A percentile compares a stretch with the other conserved stretches of the same genome.
phyloP scores from a whole-genome alignment of 2,113 vertebrate genomes.

The Lontra canadensis region DNA sequence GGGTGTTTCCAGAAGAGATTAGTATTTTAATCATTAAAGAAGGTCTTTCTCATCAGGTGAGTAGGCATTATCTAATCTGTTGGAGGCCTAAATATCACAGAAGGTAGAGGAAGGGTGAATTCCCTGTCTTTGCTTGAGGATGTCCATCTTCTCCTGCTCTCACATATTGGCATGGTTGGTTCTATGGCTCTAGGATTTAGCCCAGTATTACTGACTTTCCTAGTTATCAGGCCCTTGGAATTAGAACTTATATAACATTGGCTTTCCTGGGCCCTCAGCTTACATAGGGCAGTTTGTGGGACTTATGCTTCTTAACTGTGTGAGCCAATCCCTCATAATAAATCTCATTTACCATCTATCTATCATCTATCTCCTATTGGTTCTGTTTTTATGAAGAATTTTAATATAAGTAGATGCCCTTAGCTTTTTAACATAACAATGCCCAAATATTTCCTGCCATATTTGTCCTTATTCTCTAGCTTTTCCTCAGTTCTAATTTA shows the following conservation, averaged over 20 bases:
- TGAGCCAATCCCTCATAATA: neutral
- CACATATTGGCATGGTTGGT: neutral
- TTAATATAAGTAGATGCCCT: neutral
- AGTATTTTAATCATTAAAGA: neutral
- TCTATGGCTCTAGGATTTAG: neutral
- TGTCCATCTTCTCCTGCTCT: neutral
- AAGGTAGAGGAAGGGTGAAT: neutral
- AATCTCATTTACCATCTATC: neutral
- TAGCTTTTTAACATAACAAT: neutral
- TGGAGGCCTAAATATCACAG: neutral
- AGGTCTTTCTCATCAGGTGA: neutral
- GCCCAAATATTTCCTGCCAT: neutral
- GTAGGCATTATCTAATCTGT: neutral
- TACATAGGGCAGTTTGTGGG: neutral
- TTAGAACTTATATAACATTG: neutral
- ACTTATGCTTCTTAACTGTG: neutral
- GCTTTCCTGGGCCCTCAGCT: neutral
- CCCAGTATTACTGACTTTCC: neutral
- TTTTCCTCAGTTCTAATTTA: neutral
- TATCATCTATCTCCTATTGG: neutral
- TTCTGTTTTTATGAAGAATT: neutral
- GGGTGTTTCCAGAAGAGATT: neutral
- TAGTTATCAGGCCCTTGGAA: neutral
- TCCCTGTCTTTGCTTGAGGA: neutral
- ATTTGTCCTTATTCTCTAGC: neutral